Percentiles rank a stretch among this genome's conserved stretches.
phyloP scores from a whole-genome alignment of 2,888 invertebrate genomes.

The Acronicta psi region DNA sequence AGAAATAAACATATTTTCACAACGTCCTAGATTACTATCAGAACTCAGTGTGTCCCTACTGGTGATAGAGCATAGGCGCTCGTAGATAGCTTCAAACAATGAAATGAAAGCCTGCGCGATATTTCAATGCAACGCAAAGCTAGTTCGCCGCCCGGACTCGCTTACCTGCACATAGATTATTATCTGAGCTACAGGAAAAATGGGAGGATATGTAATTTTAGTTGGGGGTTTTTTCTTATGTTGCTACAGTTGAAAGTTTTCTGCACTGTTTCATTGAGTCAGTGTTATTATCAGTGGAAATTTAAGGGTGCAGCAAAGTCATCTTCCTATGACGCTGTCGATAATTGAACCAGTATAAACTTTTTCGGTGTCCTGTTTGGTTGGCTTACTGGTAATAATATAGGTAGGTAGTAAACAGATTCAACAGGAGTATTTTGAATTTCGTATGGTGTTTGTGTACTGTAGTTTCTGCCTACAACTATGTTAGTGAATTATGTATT shows the following conservation, averaged over 20 bases:
- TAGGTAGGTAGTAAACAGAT: too few species aligned
- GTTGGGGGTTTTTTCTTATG: neutral
- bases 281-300: too few species aligned
- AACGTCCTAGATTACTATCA: constrained; percentile 15
- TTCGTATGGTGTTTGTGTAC: too few species aligned
- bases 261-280: too few species aligned
- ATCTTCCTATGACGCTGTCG: too few species aligned
- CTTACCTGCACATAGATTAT: constrained; percentile 51
- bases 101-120: constrained; percentile 80
- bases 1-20: neutral
- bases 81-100: constrained; percentile 81
- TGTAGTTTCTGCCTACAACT: too few species aligned
- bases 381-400: too few species aligned
- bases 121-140: constrained; percentile 69
- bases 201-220: constrained; percentile 15
- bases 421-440: too few species aligned
- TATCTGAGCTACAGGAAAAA: constrained; percentile 37
- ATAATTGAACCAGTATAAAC: too few species aligned
- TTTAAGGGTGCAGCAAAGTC: too few species aligned
- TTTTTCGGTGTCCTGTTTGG: too few species aligned
- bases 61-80: constrained; percentile 57
- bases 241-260: neutral
- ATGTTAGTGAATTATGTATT: too few species aligned
- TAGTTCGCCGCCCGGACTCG: constrained; percentile 46
- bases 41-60: constrained; percentile 37